A percentile compares a stretch with the other conserved stretches of the same genome.
Conservation (phyloP, 2,888 invertebrate genomes). For the Acrocyrtus sp. region DNA sequence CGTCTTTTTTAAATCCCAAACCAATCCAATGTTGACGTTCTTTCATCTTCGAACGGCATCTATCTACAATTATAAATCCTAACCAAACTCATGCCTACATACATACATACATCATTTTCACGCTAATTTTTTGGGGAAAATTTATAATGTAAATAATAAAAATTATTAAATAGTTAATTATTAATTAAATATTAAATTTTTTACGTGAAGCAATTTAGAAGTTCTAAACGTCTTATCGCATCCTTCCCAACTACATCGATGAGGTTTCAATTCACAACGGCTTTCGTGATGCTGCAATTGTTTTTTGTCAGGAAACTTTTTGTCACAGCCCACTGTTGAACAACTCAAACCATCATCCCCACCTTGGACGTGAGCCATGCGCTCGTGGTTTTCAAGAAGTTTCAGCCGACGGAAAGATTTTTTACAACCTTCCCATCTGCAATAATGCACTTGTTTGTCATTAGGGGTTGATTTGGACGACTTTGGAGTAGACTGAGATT, state of each 20-base stretch:
- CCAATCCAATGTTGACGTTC: too few species aligned
- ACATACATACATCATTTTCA: too few species aligned
- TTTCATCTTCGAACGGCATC: too few species aligned
- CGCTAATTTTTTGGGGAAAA: too few species aligned
- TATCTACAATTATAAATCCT: too few species aligned
- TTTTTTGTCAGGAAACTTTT: slow-evolving; percentile 54
- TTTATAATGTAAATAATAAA: too few species aligned
- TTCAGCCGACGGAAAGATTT: slow-evolving; percentile 53
- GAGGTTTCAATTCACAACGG: slow-evolving; percentile 56
- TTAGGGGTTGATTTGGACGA: slow-evolving; percentile 47
- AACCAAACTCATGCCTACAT: too few species aligned
- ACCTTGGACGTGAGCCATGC: slow-evolving; percentile 51
- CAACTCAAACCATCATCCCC: slow-evolving; percentile 52
- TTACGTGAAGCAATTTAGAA: slow-evolving; percentile 56
- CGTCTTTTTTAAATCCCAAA: too few species aligned
- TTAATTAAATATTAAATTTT: too few species aligned
- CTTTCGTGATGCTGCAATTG: slow-evolving; percentile 56
- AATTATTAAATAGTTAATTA: too few species aligned
- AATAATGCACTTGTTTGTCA: slow-evolving; percentile 55
- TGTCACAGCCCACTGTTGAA: slow-evolving; percentile 59
- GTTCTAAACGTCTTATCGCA: slow-evolving; percentile 60
- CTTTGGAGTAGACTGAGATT: slow-evolving; percentile 51
- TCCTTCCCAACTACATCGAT: slow-evolving; percentile 57
- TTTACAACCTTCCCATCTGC: slow-evolving; percentile 58
- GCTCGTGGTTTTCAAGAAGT: slow-evolving; percentile 56